Evolutionary conservation across 2,113 vertebrate genomes (phyloP).

Genomic region (Cavia porcellus): DNA sequence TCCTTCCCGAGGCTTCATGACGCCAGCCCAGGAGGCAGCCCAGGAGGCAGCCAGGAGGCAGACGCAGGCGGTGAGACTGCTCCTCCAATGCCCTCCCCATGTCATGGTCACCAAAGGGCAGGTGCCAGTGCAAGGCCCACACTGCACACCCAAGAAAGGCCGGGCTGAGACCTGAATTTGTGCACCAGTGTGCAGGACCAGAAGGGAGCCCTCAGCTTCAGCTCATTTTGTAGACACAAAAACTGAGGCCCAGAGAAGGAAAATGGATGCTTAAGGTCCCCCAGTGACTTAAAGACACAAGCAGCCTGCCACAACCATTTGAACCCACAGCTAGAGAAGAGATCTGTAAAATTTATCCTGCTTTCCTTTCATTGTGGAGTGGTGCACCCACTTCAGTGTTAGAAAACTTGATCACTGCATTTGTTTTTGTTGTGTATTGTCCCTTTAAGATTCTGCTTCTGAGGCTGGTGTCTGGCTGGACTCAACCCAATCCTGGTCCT

Average conservation of each 20-base stretch:
- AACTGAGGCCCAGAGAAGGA: background rate
- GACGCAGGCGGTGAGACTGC: rapidly evolving
- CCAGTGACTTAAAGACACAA: background rate
- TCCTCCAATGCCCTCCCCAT: rapidly evolving
- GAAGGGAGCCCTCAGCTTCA: background rate
- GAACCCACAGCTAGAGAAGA: background rate
- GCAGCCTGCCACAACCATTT: rapidly evolving
- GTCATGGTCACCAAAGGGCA: rapidly evolving
- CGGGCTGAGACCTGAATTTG: background rate
- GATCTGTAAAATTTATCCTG: background rate
- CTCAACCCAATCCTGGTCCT: background rate
- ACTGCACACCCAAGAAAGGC: rapidly evolving
- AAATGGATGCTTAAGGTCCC: background rate
- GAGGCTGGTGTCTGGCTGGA: rapidly evolving
- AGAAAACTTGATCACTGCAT: background rate
- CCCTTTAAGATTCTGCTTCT: background rate
- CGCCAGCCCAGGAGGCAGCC: background rate
- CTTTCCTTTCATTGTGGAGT: background rate
- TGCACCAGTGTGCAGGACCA: background rate
- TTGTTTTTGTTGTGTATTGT: background rate
- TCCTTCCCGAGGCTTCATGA: background rate
- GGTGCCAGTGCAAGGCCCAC: rapidly evolving
- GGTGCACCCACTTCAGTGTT: background rate
- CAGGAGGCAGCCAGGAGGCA: rapidly evolving
- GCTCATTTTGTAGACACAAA: background rate